These are phyloP conservation scores for Ylistrum balloti DNA, from an alignment of 1,140 invertebrate genomes.

Conservation along the genomic window DNA sequence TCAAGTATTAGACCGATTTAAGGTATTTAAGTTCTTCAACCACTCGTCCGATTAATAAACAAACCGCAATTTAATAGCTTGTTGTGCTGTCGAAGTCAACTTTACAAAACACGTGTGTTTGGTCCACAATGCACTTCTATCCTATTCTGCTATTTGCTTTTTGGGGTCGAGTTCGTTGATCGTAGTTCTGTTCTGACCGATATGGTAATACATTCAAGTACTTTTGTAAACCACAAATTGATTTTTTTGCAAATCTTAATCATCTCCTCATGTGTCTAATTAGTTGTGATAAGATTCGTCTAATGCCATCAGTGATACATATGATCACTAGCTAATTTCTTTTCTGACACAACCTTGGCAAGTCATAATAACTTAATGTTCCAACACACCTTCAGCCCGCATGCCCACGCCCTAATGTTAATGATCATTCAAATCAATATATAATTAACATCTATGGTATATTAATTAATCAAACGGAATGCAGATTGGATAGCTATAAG, in stretches of 20 bases:
- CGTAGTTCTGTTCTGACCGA: neutral
- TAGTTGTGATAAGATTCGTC: neutral
- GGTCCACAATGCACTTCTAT: neutral
- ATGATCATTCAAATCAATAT: neutral
- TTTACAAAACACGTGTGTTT: neutral
- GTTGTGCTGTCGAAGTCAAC: neutral
- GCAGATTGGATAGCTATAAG: neutral
- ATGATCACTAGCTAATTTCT: slow-evolving; percentile 21
- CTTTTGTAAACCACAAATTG: neutral
- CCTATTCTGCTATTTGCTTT: neutral
- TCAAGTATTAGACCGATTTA: neutral
- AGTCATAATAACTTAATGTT: neutral
- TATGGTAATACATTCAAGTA: neutral
- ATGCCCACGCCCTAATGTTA: neutral
- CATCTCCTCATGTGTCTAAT: slow-evolving; percentile 28
- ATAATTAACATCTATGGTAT: slow-evolving; percentile 20
- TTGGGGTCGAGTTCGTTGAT: neutral
- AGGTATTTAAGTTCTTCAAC: neutral
- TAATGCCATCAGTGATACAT: neutral
- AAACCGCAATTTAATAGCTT: neutral
- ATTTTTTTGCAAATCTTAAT: neutral
- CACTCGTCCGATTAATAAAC: neutral
- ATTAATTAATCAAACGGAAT: slow-evolving; percentile 30
- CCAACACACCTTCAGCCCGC: neutral
- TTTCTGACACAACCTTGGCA: slow-evolving; percentile 26